A percentile compares a stretch with the other conserved stretches of the same genome.
Evolutionary conservation across 2,113 vertebrate genomes (phyloP).

Genomic region (Pseudopipra pipra): DNA sequence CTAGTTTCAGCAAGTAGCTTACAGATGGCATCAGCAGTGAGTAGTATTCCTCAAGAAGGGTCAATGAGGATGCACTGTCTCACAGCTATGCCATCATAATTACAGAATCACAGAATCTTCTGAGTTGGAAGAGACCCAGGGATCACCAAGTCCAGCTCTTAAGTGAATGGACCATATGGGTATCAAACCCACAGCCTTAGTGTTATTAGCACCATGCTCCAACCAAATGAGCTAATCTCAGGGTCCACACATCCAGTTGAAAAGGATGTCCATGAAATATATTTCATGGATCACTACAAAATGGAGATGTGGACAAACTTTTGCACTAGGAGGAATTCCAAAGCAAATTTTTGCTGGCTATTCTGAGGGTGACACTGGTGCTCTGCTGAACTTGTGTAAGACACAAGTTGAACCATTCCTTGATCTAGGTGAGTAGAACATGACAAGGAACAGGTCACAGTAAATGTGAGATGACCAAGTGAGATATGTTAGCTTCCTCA

Average conservation of each 20-base stretch:
- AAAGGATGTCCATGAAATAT: accelerated
- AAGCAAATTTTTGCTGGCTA: not conserved
- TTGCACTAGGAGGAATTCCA: not conserved
- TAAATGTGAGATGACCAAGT: not conserved
- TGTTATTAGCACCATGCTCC: not conserved
- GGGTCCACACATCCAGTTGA: not conserved
- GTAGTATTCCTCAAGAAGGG: not conserved
- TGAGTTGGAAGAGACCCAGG: not conserved
- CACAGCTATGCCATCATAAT: not conserved
- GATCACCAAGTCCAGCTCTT: not conserved
- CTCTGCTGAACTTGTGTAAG: not conserved
- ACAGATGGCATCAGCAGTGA: not conserved
- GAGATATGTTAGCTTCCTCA: not conserved
- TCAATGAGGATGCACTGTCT: not conserved
- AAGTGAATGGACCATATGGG: not conserved
- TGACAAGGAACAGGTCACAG: not conserved
- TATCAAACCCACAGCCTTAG: not conserved
- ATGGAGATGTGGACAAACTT: not conserved
- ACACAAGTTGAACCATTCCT: not conserved
- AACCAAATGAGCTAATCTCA: not conserved
- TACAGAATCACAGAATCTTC: not conserved
- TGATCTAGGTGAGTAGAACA: not conserved
- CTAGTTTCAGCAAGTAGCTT: not conserved
- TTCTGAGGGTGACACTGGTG: not conserved
- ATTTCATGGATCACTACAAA: not conserved